A percentile compares a stretch with the other conserved stretches of the same genome.
phyloP scores from a whole-genome alignment of 2,888 invertebrate species.

The Oxytorus armatus region DNA sequence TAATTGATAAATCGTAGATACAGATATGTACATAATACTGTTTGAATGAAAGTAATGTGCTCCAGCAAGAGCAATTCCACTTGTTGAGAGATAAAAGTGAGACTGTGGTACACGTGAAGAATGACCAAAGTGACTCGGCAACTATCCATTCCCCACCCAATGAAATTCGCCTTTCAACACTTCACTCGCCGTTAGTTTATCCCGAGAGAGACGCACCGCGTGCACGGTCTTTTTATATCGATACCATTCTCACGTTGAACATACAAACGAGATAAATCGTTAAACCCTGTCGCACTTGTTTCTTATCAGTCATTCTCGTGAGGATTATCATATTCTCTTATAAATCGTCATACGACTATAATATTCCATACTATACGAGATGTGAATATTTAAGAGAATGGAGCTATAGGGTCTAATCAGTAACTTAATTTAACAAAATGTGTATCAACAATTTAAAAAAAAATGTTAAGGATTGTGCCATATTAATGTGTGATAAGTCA shows the following conservation, averaged over 20 bases:
- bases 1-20: neutral
- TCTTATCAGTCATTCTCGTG: slow-evolving; percentile 20
- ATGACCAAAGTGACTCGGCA: slow-evolving; percentile 57
- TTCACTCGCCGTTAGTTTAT: neutral
- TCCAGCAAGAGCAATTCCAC: slow-evolving; percentile 26
- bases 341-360: slow-evolving; percentile 12
- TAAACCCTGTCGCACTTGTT: slow-evolving; percentile 19
- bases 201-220: neutral
- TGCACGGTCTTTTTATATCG: slow-evolving; percentile 9
- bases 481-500: no score
- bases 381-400: neutral
- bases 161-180: slow-evolving; percentile 2
- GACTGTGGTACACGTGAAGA: slow-evolving; percentile 49
- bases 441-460: neutral
- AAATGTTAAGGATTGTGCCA: neutral
- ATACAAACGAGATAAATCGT: slow-evolving; percentile 22
- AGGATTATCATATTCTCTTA: slow-evolving; percentile 19
- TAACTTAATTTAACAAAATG: no score
- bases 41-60: slow-evolving; percentile 1
- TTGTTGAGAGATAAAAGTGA: slow-evolving; percentile 52
- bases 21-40: neutral
- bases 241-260: slow-evolving; percentile 29
- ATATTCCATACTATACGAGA: slow-evolving; percentile 2
- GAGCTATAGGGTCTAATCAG: neutral
- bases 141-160: slow-evolving; percentile 57